Percentiles rank a stretch among this genome's conserved stretches.
These are phyloP conservation scores for Trichopoda pennipes DNA, from an alignment of 2,888 invertebrate species.

Conservation along the genomic window DNA sequence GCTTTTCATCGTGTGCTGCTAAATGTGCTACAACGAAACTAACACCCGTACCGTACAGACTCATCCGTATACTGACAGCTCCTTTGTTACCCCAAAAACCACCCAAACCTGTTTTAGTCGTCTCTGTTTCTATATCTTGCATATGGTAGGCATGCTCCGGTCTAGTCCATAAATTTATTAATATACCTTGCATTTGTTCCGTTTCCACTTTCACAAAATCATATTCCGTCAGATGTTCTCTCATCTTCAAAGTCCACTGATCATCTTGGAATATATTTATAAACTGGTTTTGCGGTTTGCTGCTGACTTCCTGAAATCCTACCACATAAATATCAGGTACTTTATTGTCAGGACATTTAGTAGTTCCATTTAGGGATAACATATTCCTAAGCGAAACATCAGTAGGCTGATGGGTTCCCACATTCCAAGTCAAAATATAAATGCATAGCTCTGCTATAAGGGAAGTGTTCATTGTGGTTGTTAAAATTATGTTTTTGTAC, in stretches of 20 bases:
- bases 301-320: conserved; percentile 94
- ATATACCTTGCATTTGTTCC: conserved; percentile 90
- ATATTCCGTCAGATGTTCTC: conserved; percentile 85
- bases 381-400: conserved; percentile 86
- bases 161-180: conserved; percentile 89
- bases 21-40: conserved; percentile 95
- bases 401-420: conserved; percentile 89
- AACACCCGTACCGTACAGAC: conserved; percentile 92
- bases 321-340: conserved; percentile 93
- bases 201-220: conserved; percentile 90
- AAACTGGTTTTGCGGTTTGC: conserved; percentile 90
- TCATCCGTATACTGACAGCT: conserved; percentile 92
- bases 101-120: conserved; percentile 93
- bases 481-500: background rate
- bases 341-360: conserved; percentile 83
- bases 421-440: conserved; percentile 94
- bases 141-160: conserved; percentile 90
- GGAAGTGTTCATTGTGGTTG: conserved; percentile 55
- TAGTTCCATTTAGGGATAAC: conserved; percentile 84
- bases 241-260: conserved; percentile 90
- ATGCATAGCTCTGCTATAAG: conserved; percentile 81
- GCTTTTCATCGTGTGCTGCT: conserved; percentile 92
- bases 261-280: conserved; percentile 90
- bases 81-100: conserved; percentile 93
- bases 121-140: conserved; percentile 91